Evolutionary conservation across 2,797 vertebrate genomes (phyloP).

Genomic region (Tinamus major): DNA sequence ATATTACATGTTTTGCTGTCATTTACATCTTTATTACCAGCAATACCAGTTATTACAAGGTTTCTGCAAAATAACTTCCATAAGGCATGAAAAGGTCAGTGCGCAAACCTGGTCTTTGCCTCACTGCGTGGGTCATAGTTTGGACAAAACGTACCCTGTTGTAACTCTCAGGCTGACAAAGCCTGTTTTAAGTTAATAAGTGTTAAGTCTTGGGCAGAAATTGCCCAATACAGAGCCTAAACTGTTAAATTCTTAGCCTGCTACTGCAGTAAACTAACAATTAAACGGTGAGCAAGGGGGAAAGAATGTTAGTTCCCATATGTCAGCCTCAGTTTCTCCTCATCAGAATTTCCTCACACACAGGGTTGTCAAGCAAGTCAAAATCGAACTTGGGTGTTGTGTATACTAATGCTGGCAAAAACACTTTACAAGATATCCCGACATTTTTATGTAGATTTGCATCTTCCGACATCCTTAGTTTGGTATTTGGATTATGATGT

Average conservation of each 20-base stretch:
- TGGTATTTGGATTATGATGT: not conserved
- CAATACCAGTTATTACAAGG: not conserved
- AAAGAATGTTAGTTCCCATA: constrained; percentile 38
- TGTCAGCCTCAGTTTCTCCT: constrained; percentile 8
- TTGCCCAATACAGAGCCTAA: not conserved
- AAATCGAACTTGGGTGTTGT: not conserved
- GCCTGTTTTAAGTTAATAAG: not conserved
- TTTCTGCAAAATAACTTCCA: not conserved
- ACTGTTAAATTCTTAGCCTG: not conserved
- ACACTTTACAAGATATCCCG: not conserved
- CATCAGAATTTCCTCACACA: not conserved
- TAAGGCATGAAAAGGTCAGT: rapidly evolving
- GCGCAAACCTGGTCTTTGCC: not conserved
- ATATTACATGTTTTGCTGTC: not conserved
- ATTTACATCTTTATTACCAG: not conserved
- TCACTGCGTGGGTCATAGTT: not conserved
- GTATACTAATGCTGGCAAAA: not conserved
- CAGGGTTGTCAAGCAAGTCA: no score
- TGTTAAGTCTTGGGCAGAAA: not conserved
- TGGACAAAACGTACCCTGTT: not conserved
- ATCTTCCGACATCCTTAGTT: not conserved
- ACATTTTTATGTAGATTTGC: not conserved
- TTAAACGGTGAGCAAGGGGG: constrained; percentile 11
- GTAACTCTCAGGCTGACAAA: not conserved
- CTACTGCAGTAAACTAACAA: not conserved